These are phyloP conservation scores for Limnephilus rhombicus DNA, from an alignment of 2,888 invertebrate species.

Conservation along the genomic window DNA sequence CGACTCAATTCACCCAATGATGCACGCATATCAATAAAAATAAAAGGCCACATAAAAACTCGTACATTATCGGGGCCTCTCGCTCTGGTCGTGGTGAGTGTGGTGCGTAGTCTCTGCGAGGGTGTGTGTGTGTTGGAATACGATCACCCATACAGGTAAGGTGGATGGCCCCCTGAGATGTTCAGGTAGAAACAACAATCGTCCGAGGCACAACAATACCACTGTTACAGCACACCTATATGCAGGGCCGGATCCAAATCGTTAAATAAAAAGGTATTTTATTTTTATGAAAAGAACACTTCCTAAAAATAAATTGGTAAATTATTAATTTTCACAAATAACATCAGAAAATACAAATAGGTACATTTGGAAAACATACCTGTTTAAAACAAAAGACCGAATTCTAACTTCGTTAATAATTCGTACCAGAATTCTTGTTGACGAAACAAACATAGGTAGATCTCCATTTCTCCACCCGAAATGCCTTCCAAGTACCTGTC, in stretches of 20 bases:
- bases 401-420: too few species aligned
- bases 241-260: conserved; percentile 36
- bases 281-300: too few species aligned
- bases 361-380: too few species aligned
- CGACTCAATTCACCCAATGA: conserved; percentile 22
- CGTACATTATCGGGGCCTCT: neutral
- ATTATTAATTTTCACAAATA: too few species aligned
- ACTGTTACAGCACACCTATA: conserved; percentile 62
- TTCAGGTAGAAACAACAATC: conserved; percentile 63
- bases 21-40: conserved; percentile 43
- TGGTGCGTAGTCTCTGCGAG: conserved; percentile 5
- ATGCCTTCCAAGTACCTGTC: too few species aligned
- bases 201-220: conserved; percentile 58
- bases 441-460: too few species aligned
- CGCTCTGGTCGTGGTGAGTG: neutral
- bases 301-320: too few species aligned
- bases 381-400: too few species aligned
- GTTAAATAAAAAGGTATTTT: too few species aligned
- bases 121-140: conserved; percentile 11
- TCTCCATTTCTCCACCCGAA: too few species aligned
- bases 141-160: conserved; percentile 41
- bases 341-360: too few species aligned
- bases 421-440: too few species aligned
- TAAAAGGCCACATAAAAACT: conserved; percentile 28
- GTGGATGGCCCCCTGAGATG: conserved; percentile 46